Conservation (phyloP, 2,113 vertebrate species). For the Garra rufa region DNA sequence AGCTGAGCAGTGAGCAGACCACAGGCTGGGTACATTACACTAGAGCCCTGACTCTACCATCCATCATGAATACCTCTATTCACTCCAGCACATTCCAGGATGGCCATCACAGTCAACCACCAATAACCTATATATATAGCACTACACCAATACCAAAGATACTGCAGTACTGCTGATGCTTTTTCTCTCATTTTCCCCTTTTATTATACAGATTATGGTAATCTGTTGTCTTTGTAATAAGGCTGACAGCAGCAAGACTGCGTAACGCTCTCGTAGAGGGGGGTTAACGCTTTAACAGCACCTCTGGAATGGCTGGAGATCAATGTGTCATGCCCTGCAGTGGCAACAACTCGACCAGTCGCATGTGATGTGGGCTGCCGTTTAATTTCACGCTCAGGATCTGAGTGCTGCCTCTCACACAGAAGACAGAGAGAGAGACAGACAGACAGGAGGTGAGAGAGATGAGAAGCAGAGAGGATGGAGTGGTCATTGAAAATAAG, state of each 20-base stretch:
- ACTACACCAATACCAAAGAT: no score
- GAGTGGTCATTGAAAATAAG: constrained; percentile 11
- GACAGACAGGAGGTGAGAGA: neutral
- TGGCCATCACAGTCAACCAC: neutral
- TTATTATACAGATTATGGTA: neutral
- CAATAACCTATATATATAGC: no score
- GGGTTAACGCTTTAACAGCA: constrained; percentile 19
- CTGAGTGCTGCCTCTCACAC: constrained; percentile 1
- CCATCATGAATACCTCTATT: constrained; percentile 23
- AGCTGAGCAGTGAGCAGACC: constrained; percentile 18
- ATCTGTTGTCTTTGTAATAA: constrained; percentile 42
- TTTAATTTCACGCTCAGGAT: constrained; percentile 55
- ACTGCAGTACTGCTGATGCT: neutral
- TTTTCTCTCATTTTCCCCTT: neutral
- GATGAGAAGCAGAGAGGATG: constrained; percentile 35
- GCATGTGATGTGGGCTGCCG: constrained; percentile 21
- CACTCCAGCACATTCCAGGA: constrained; percentile 27
- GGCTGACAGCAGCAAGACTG: constrained; percentile 35
- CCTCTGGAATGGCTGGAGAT: constrained; percentile 13
- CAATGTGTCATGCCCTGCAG: constrained; percentile 27
- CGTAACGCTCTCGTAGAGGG: neutral
- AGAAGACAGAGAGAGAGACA: neutral
- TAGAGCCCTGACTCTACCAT: constrained; percentile 19
- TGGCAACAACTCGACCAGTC: neutral
- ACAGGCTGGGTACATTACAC: constrained; percentile 36